Base-by-base conservation (phyloP, 2,797 vertebrate genomes). In the Enteromius trimaculatus region DNA sequence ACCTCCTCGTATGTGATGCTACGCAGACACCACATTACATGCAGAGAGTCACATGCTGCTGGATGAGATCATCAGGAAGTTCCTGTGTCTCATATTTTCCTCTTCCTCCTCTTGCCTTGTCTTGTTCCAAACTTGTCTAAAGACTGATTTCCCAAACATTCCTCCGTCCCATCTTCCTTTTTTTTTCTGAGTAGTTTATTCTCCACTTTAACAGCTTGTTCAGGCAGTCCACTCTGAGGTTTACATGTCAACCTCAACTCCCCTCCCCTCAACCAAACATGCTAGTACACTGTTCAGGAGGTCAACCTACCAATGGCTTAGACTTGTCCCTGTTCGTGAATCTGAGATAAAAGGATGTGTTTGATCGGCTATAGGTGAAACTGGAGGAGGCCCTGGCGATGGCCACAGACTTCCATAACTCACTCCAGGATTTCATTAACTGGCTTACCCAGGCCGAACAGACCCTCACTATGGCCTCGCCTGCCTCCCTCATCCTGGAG, bases 381-480 rank as follows among this genome's bases (percentile, higher is more conserved):
- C 94, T 99, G 89, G 97, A 99, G 89, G 98, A 99, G 90, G 97
- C 98, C 3, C 93, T 98, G 87, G 94, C 81, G 17, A 90, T 97
- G 92, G 97, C 98, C 80, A 96, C 97, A 84, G 96, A 97, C 86
- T 99, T 99, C 93, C 97, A 99, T 91, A 97, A 97, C 91, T 98
- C 97, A 14, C 95, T 99, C 87, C 98, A 99, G 90, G 97, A 99
- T 92, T 99, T 99, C 91, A 98, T 99, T 92, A 98, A 97, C 88
- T 99, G 98, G 98, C 94, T 99, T 53, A 99, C 97, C 42, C 97
- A 98, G 83, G 98, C 97, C 0, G 98, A 99, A 88, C 98, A 98
- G 92, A 98, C 95, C 3, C 94, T 99, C 23, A 99, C 96, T 88
- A 94, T 96, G 90, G 95, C 96, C 88, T 97, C 98, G 44, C 93